Percentiles rank a stretch among this genome's conserved stretches.
These are phyloP conservation scores for Crambe crambe DNA, from an alignment of 37 sponge, comb jelly and placozoan species.

Conservation along the genomic window DNA sequence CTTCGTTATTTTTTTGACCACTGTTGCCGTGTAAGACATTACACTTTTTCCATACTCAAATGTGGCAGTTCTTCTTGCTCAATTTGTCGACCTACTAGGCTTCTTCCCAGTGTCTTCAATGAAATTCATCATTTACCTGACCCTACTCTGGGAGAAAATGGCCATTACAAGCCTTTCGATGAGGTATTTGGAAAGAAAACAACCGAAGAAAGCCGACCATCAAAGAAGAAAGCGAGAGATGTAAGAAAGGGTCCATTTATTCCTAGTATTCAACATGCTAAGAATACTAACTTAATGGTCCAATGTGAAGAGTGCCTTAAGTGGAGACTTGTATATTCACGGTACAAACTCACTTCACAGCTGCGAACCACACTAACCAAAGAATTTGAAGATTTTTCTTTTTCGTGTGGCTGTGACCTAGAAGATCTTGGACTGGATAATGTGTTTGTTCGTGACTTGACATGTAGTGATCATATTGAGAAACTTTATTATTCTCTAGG, in stretches of 20 bases:
- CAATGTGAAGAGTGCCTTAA: background rate
- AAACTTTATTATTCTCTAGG: too few species aligned
- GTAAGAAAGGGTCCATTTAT: constrained; percentile 13
- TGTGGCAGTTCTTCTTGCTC: constrained; percentile 21
- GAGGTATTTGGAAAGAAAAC: constrained; percentile 2
- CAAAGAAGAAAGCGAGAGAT: background rate
- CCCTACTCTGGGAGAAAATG: background rate
- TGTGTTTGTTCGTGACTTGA: too few species aligned
- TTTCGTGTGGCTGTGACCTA: too few species aligned
- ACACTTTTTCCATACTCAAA: constrained; percentile 25
- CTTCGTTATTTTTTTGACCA: constrained; percentile 41
- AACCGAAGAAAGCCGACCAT: constrained; percentile 2
- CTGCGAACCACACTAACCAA: too few species aligned
- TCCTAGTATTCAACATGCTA: constrained; percentile 37
- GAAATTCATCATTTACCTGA: constrained; percentile 15
- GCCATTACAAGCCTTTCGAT: constrained; percentile 12
- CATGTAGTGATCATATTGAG: too few species aligned
- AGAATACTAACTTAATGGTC: constrained; percentile 3
- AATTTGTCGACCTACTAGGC: constrained; percentile 3
- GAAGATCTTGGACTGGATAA: too few species aligned
- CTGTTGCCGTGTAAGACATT: background rate
- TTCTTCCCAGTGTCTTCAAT: constrained; percentile 3
- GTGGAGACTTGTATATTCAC: background rate
- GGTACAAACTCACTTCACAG: background rate
- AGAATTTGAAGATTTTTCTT: too few species aligned